phyloP scores from a whole-genome alignment of 2,113 vertebrate species.

The Canis aureus region DNA sequence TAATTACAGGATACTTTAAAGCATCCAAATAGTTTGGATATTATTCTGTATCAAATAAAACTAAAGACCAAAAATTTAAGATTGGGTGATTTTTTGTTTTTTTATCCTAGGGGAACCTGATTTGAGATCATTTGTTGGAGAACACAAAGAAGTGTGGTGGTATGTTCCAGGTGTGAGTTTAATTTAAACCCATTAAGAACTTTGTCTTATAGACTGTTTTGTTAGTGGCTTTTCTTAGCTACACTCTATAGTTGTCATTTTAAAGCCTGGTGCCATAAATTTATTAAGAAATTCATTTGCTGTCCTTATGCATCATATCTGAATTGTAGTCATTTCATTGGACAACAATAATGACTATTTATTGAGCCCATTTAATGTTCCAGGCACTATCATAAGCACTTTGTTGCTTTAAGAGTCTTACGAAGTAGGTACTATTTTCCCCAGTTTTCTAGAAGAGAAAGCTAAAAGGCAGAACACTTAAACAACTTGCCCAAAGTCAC shows the following conservation, averaged over 20 bases:
- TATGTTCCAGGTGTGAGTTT: slow-evolving; percentile 79
- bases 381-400: slow-evolving; percentile 33
- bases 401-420: slow-evolving; percentile 48
- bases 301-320: neutral
- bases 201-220: slow-evolving; percentile 52
- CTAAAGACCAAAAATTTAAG: slow-evolving; percentile 72
- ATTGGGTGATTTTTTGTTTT: slow-evolving; percentile 76
- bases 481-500: slow-evolving; percentile 28
- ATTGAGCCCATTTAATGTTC: slow-evolving; percentile 45
- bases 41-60: slow-evolving; percentile 72
- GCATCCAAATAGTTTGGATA: slow-evolving; percentile 15
- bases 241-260: slow-evolving; percentile 56
- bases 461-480: slow-evolving; percentile 12
- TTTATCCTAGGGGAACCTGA: slow-evolving; percentile 76
- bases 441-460: slow-evolving; percentile 47
- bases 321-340: slow-evolving; percentile 55
- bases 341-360: slow-evolving; percentile 54
- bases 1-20: slow-evolving; percentile 45
- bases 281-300: slow-evolving; percentile 57
- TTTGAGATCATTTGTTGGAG: slow-evolving; percentile 77
- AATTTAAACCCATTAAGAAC: slow-evolving; percentile 65
- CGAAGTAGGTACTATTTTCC: neutral
- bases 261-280: slow-evolving; percentile 57
- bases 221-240: slow-evolving; percentile 52
- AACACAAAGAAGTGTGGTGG: slow-evolving; percentile 76